A percentile compares a stretch with the other conserved stretches of the same genome.
phyloP scores from a whole-genome alignment of 2,113 vertebrate species.

The Ptilonorhynchus violaceus region DNA sequence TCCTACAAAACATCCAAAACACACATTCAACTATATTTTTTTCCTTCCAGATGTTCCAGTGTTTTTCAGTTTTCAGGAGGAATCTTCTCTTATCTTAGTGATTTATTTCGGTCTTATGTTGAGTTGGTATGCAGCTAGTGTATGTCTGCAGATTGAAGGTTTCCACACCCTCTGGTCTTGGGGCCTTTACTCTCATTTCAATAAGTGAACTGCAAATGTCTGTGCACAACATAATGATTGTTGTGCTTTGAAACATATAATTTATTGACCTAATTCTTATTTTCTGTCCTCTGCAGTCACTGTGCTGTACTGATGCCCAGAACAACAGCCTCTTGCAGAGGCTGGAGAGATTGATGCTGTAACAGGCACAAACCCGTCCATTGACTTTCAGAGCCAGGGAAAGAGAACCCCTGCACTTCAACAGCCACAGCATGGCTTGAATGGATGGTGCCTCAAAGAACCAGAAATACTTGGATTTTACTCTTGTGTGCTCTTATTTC shows the following conservation, averaged over 20 bases:
- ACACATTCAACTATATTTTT: neutral
- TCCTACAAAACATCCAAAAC: conserved; percentile 37
- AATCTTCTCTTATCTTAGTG: conserved; percentile 51
- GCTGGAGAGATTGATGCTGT: neutral
- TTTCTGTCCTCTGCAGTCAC: neutral
- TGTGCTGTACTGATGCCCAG: neutral
- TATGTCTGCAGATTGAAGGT: neutral
- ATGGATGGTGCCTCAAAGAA: neutral
- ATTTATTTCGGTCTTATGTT: conserved; percentile 39
- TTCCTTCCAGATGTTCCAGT: conserved; percentile 53
- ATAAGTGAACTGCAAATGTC: neutral
- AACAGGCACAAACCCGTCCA: neutral
- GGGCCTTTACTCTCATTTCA: neutral
- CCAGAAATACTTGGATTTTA: neutral
- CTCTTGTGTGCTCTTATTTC: neutral
- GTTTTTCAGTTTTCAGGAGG: neutral
- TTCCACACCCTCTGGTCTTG: neutral
- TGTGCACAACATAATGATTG: neutral
- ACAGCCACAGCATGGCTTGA: neutral
- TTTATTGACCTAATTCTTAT: neutral
- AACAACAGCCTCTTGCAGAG: neutral
- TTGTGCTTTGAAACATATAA: neutral
- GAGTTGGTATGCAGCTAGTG: conserved; percentile 11
- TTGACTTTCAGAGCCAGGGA: neutral
- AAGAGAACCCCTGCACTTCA: neutral